phyloP scores from a whole-genome alignment of 2,113 vertebrate species.

The Butastur rufipennis region DNA sequence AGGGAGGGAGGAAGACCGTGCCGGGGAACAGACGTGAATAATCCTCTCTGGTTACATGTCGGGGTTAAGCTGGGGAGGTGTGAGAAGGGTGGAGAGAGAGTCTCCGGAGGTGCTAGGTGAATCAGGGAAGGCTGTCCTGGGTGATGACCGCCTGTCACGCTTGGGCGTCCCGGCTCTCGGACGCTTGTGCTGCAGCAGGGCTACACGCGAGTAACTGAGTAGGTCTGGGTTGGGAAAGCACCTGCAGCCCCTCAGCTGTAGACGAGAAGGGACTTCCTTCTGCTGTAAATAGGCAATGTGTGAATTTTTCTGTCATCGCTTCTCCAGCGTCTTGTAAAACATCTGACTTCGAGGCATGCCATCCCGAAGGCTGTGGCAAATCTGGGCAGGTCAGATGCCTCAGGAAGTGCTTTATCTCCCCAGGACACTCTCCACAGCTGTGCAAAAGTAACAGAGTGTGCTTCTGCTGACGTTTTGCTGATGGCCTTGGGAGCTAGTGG shows the following conservation, averaged over 20 bases:
- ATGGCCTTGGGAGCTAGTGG: not conserved
- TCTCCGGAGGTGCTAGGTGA: too few relatives aligned
- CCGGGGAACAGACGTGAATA: not conserved
- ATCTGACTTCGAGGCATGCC: not conserved
- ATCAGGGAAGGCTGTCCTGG: not conserved
- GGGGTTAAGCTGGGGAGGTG: not conserved
- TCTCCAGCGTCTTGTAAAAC: not conserved
- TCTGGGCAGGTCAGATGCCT: not conserved
- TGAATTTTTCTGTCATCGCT: not conserved
- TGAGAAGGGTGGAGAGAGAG: not conserved
- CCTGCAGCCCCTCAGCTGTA: not conserved
- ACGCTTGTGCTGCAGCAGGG: not conserved
- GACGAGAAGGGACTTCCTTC: not conserved
- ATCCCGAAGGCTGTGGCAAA: not conserved
- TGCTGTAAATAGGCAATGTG: not conserved
- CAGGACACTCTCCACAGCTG: not conserved
- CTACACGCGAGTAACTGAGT: rapidly evolving
- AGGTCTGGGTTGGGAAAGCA: not conserved
- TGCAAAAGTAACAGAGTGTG: not conserved
- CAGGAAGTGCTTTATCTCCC: not conserved
- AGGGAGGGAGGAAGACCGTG: not conserved
- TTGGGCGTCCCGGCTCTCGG: not conserved
- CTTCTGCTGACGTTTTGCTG: not conserved
- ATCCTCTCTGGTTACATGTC: not conserved
- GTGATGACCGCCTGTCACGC: rapidly evolving